Evolutionary conservation across 2,888 invertebrate genomes (phyloP).

Genomic region (Drosophila mayaguana): DNA sequence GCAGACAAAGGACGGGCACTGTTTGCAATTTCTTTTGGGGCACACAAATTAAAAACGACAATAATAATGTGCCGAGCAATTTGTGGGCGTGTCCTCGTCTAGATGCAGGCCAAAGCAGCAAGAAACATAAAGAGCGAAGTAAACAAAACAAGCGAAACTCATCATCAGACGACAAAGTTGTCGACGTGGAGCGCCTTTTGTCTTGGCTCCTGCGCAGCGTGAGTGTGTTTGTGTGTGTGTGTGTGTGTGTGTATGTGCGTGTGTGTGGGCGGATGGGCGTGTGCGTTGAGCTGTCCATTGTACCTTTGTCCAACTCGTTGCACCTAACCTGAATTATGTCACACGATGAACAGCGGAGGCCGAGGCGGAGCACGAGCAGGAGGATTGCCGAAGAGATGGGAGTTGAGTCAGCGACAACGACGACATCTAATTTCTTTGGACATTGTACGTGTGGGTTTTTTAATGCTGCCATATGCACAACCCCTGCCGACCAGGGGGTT

Average conservation of each 20-base stretch:
- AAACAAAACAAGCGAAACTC: slow-evolving; percentile 51
- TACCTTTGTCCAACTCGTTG: slow-evolving; percentile 67
- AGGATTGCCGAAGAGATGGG: neutral
- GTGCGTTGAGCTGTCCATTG: slow-evolving; percentile 67
- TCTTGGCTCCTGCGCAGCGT: slow-evolving; percentile 30
- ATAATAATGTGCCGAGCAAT: slow-evolving; percentile 71
- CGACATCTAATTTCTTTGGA: slow-evolving; percentile 78
- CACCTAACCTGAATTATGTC: slow-evolving; percentile 80
- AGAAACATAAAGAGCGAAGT: slow-evolving; percentile 4
- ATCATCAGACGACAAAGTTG: slow-evolving; percentile 62
- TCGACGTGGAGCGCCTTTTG: slow-evolving; percentile 58
- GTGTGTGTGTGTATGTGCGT: neutral
- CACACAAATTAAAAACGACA: slow-evolving; percentile 77
- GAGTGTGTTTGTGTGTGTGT: neutral
- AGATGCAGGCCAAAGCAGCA: slow-evolving; percentile 16
- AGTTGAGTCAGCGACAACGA: slow-evolving; percentile 34
- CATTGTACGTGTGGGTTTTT: slow-evolving; percentile 80
- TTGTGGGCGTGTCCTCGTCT: slow-evolving; percentile 62
- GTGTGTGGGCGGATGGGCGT: slow-evolving; percentile 38
- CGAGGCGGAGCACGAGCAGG: neutral
- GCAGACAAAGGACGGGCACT: slow-evolving; percentile 64
- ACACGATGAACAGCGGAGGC: slow-evolving; percentile 51
- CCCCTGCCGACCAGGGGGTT: slow-evolving; percentile 64
- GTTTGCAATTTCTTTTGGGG: slow-evolving; percentile 63
- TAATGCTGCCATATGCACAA: slow-evolving; percentile 85